Conservation (phyloP, 2,888 invertebrate genomes). For the Choreutis nemorana region DNA sequence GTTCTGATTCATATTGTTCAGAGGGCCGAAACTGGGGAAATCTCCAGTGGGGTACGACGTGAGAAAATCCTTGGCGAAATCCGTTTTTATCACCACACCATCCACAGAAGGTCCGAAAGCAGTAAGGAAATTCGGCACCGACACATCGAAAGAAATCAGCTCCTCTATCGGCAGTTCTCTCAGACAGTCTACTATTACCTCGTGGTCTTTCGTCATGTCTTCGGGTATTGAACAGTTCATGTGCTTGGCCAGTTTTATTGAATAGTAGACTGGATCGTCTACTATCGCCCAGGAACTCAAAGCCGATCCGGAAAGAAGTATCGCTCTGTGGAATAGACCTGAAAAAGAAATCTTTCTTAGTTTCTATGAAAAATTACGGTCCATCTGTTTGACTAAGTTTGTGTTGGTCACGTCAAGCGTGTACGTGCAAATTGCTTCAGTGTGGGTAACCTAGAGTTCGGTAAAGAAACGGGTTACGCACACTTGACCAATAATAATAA, state of each 20-base stretch:
- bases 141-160: conserved; percentile 77
- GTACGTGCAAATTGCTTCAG: too few relatives aligned
- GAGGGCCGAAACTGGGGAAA: conserved; percentile 68
- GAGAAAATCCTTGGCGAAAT: conserved; percentile 81
- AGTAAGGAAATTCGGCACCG: conserved; percentile 82
- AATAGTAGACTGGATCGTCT: conserved; percentile 85
- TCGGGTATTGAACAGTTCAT: conserved; percentile 85
- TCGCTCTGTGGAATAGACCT: conserved; percentile 88
- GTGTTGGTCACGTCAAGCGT: too few relatives aligned
- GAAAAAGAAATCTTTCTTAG: conserved; percentile 40
- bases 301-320: conserved; percentile 87
- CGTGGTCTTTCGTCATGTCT: conserved; percentile 82
- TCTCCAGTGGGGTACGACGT: conserved; percentile 74
- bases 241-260: conserved; percentile 79
- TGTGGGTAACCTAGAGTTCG: too few relatives aligned
- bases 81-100: conserved; percentile 90
- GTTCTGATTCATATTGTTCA: conserved; percentile 61
- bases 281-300: conserved; percentile 90
- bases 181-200: conserved; percentile 84
- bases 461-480: too few relatives aligned
- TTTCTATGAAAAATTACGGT: too few relatives aligned
- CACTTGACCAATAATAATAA: too few relatives aligned
- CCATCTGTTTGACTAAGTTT: too few relatives aligned
- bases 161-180: conserved; percentile 78
- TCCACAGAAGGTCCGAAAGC: conserved; percentile 95